Percentiles rank a stretch among this genome's conserved stretches.
Evolutionary conservation across 1,140 invertebrate genomes (phyloP).

Genomic region (Megalopta genalis): DNA sequence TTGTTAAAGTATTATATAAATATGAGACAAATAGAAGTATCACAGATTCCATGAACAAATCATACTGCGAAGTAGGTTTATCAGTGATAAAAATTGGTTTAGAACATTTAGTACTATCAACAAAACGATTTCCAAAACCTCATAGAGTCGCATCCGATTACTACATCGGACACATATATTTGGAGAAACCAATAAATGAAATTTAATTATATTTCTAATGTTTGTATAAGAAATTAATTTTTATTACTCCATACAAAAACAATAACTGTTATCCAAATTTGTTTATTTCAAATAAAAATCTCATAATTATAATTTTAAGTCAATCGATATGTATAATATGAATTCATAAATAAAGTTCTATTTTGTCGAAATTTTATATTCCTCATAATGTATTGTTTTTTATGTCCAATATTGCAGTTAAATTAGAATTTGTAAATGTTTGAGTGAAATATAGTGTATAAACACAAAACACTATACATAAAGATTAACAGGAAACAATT

Average conservation of each 20-base stretch:
- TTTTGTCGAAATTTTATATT: conserved; percentile 37
- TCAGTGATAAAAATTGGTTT: conserved; percentile 71
- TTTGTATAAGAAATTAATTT: not conserved
- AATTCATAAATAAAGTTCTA: conserved; percentile 37
- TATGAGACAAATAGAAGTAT: conserved; percentile 67
- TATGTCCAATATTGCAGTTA: not conserved
- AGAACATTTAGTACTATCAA: conserved; percentile 70
- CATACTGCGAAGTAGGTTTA: conserved; percentile 68
- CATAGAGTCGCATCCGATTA: conserved; percentile 68
- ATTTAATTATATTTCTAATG: not conserved
- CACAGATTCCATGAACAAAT: conserved; percentile 59
- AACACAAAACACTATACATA: not conserved
- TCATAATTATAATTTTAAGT: conserved; percentile 9
- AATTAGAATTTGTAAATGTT: conserved; percentile 30
- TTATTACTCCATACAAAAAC: not conserved
- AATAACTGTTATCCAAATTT: not conserved
- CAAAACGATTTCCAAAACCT: conserved; percentile 71
- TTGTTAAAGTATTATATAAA: conserved; percentile 74
- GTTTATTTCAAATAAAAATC: not conserved
- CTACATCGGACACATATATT: conserved; percentile 70
- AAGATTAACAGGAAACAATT: not conserved
- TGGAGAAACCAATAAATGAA: conserved; percentile 37
- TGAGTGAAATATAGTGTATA: conserved; percentile 6
- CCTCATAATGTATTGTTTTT: conserved; percentile 17
- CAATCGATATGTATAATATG: not conserved